Conservation (phyloP, 2,888 invertebrate species). For the Trissolcus brochymenae region DNA sequence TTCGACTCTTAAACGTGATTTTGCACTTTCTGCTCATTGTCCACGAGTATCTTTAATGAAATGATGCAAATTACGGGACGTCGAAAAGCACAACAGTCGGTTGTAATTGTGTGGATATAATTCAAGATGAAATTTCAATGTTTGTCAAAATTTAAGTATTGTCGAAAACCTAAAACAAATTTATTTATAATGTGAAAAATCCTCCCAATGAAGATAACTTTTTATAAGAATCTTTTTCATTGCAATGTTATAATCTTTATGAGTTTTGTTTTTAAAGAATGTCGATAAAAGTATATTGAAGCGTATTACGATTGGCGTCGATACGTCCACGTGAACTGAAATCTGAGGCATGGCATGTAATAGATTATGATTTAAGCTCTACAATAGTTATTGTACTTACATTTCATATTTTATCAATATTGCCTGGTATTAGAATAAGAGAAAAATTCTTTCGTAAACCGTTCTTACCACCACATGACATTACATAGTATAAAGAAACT, state of each 20-base stretch:
- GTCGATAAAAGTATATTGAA: too few species aligned
- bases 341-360: conserved; percentile 71
- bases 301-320: too few species aligned
- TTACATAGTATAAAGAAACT: conserved; percentile 35
- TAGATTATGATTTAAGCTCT: conserved; percentile 73
- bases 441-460: conserved; percentile 37
- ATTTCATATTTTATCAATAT: conserved; percentile 72
- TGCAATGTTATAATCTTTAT: too few species aligned
- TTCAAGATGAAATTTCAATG: too few species aligned
- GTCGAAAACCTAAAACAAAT: too few species aligned
- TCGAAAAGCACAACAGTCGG: conserved; percentile 26
- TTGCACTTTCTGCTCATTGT: conserved; percentile 30
- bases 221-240: too few species aligned
- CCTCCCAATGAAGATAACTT: too few species aligned
- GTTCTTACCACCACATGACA: conserved; percentile 45
- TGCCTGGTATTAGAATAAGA: conserved; percentile 62
- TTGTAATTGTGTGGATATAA: not conserved
- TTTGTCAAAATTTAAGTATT: too few species aligned
- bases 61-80: conserved; percentile 19
- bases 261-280: too few species aligned
- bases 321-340: conserved; percentile 38
- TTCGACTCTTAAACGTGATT: conserved; percentile 31
- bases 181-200: too few species aligned
- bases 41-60: conserved; percentile 11
- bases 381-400: conserved; percentile 76